Percentiles rank a stretch among this genome's conserved stretches.
phyloP scores from a whole-genome alignment of 2,797 vertebrate species.

The Hydrolagus colliei region DNA sequence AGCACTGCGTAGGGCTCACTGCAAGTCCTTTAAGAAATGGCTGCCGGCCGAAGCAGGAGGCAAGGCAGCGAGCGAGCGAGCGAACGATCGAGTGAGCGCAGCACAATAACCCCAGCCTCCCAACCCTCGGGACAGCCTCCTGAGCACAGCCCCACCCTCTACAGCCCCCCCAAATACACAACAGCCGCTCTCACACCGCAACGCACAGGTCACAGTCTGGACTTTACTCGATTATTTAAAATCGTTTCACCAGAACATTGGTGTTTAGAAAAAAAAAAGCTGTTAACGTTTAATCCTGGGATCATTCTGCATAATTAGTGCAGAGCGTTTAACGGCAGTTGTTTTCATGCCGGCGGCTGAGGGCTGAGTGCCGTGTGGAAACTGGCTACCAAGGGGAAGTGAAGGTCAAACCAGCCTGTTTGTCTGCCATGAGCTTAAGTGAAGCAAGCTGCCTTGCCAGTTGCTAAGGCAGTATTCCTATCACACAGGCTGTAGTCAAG shows the following conservation, averaged over 20 bases:
- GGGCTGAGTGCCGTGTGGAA: background rate
- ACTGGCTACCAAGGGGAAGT: conserved; percentile 20
- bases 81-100: background rate
- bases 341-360: background rate
- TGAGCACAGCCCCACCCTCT: too few species aligned
- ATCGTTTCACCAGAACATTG: too few species aligned
- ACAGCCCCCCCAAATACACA: too few species aligned
- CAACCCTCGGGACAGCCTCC: background rate
- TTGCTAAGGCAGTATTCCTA: conserved; percentile 10
- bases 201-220: too few species aligned
- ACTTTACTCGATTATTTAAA: too few species aligned
- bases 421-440: conserved; percentile 21
- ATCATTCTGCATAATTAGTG: conserved; percentile 16
- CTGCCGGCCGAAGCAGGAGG: background rate
- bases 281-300: background rate
- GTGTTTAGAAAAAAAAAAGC: background rate
- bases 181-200: too few species aligned
- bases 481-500: conserved; percentile 6
- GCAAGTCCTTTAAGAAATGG: conserved; percentile 18
- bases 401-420: conserved; percentile 15
- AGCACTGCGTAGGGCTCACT: conserved; percentile 29
- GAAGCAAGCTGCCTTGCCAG: conserved; percentile 14
- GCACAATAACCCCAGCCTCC: background rate
- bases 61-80: background rate
- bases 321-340: background rate